These are phyloP conservation scores for Himantopus leucocephalus DNA, from an alignment of 2,113 vertebrate genomes.

Conservation along the genomic window DNA sequence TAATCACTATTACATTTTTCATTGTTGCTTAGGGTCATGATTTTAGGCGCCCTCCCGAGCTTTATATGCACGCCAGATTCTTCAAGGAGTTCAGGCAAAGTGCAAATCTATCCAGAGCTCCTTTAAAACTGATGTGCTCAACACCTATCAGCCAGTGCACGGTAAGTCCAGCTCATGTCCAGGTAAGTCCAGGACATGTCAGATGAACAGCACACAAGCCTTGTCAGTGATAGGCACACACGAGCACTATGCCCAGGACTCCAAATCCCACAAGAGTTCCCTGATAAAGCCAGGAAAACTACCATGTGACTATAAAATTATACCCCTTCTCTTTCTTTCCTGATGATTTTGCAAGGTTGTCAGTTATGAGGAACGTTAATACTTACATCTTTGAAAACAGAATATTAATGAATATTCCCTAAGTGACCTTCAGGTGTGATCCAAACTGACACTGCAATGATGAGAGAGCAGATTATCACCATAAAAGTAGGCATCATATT, in stretches of 20 bases:
- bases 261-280: not conserved
- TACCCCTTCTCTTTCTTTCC: not conserved
- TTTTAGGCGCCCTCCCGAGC: not conserved
- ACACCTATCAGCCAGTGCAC: not conserved
- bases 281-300: not conserved
- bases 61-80: not conserved
- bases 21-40: not conserved
- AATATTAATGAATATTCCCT: not conserved
- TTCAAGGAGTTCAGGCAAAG: not conserved
- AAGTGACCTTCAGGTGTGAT: not conserved
- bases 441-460: not conserved
- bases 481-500: not conserved
- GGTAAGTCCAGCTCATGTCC: not conserved
- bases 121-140: not conserved
- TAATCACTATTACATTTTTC: not conserved
- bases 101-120: not conserved
- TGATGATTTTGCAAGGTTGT: not conserved
- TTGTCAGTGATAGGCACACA: not conserved
- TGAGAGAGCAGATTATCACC: not conserved
- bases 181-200: not conserved
- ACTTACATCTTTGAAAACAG: not conserved
- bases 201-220: not conserved
- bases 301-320: not conserved
- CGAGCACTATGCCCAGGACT: not conserved
- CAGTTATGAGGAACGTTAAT: not conserved